Evolutionary conservation across 2,797 vertebrate genomes (phyloP).

Genomic region (Pipistrellus nathusii): DNA sequence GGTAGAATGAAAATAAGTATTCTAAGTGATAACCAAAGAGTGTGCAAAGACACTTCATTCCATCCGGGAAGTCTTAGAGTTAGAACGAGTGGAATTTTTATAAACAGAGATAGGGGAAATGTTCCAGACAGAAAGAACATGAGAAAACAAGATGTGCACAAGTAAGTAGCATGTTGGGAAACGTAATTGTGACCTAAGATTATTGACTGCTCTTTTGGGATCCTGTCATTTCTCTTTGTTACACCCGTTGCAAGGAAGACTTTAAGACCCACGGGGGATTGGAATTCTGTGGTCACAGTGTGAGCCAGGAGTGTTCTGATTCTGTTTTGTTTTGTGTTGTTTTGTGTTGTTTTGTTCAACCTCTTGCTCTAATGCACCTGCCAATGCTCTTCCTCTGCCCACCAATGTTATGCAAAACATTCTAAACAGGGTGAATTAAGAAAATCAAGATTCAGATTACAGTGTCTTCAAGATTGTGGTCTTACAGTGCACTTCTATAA

Average conservation of each 20-base stretch:
- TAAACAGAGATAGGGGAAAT: neutral
- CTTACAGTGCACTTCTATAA: neutral
- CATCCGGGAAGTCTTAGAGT: neutral
- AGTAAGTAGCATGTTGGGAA: neutral
- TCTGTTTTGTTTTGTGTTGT: neutral
- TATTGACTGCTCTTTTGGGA: neutral
- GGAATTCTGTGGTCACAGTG: neutral
- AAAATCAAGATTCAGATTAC: neutral
- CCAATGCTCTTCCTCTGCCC: conserved; percentile 5
- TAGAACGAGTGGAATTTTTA: neutral
- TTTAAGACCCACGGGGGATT: neutral
- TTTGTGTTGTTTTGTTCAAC: neutral
- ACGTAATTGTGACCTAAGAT: neutral
- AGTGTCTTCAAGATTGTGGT: neutral
- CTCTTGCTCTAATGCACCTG: neutral
- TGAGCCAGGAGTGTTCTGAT: neutral
- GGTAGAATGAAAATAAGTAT: neutral
- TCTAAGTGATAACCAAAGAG: neutral
- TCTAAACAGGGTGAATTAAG: neutral
- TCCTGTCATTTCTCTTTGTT: neutral
- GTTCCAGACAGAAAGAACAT: neutral
- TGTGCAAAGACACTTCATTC: neutral
- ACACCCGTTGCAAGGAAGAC: neutral
- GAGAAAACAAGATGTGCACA: neutral
- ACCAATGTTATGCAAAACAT: neutral